Conservation (phyloP, 1,140 invertebrate genomes). For the Ptiloglossa arizonensis region DNA sequence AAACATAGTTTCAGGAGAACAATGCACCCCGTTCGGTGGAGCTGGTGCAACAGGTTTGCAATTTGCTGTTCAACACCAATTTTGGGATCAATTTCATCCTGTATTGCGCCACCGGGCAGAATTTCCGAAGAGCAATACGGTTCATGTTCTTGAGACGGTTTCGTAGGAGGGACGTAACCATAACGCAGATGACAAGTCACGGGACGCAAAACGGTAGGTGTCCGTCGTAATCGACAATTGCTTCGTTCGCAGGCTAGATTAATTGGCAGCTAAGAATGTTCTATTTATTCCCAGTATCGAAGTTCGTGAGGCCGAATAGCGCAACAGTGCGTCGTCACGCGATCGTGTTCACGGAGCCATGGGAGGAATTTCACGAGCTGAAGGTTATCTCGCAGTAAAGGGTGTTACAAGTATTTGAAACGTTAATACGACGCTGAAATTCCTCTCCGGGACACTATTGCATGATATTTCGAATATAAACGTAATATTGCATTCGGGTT, state of each 20-base stretch:
- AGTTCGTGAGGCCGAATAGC: conserved; percentile 43
- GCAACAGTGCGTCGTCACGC: conserved; percentile 74
- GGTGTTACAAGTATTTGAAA: background rate
- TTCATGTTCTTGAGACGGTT: conserved; percentile 73
- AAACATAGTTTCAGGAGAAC: conserved; percentile 49
- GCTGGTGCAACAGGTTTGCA: conserved; percentile 83
- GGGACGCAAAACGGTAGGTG: conserved; percentile 52
- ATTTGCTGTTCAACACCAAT: conserved; percentile 89
- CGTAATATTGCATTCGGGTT: background rate
- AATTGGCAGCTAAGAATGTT: background rate
- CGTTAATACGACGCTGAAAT: background rate
- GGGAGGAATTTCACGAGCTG: conserved; percentile 81
- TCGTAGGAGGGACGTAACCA: conserved; percentile 60
- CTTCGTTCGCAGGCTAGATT: background rate
- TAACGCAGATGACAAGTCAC: conserved; percentile 40
- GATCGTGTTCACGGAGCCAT: conserved; percentile 77
- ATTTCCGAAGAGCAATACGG: conserved; percentile 86
- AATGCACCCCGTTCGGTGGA: conserved; percentile 70
- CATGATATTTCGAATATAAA: background rate
- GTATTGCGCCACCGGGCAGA: conserved; percentile 91
- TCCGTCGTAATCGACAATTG: background rate
- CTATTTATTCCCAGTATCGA: conserved; percentile 34
- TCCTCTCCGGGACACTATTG: background rate
- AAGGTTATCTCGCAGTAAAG: conserved; percentile 66
- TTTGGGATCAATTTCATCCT: conserved; percentile 94